These are phyloP conservation scores for Mamestra configurata DNA, from an alignment of 1,140 invertebrate species.

Conservation along the genomic window DNA sequence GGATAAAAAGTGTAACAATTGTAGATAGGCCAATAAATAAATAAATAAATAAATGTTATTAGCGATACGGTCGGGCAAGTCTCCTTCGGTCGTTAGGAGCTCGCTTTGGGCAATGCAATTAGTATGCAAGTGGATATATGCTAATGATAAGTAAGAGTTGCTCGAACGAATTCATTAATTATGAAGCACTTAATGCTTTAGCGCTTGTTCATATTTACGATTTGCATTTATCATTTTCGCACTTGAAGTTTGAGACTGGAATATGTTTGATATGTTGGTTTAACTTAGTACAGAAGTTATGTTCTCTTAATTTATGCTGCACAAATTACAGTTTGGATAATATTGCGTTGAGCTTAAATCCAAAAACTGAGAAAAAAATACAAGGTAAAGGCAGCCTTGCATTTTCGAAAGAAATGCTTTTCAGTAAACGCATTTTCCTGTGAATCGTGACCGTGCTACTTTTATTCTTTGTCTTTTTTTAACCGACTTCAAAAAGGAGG, in stretches of 20 bases:
- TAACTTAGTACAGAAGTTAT: neutral
- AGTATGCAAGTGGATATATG: slow-evolving; percentile 47
- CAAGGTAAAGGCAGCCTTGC: no score
- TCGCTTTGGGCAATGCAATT: slow-evolving; percentile 17
- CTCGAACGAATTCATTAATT: slow-evolving; percentile 45
- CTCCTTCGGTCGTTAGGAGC: neutral
- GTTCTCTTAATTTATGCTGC: neutral
- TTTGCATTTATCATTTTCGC: slow-evolving; percentile 43
- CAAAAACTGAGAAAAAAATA: no score
- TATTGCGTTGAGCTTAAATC: no score
- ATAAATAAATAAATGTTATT: no score
- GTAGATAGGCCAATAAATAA: no score
- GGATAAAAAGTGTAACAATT: no score
- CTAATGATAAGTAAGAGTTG: slow-evolving; percentile 48
- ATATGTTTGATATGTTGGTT: neutral
- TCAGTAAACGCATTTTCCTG: no score
- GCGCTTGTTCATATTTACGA: slow-evolving; percentile 40
- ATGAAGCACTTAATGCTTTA: slow-evolving; percentile 40
- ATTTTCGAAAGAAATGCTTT: no score
- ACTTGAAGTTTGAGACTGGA: neutral
- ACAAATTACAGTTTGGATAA: no score
- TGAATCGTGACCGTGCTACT: no score
- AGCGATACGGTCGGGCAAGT: slow-evolving; percentile 31
- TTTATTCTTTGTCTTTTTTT: no score
- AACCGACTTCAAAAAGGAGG: no score